phyloP scores from a whole-genome alignment of 2,888 invertebrate genomes.

The Lottia scabra region DNA sequence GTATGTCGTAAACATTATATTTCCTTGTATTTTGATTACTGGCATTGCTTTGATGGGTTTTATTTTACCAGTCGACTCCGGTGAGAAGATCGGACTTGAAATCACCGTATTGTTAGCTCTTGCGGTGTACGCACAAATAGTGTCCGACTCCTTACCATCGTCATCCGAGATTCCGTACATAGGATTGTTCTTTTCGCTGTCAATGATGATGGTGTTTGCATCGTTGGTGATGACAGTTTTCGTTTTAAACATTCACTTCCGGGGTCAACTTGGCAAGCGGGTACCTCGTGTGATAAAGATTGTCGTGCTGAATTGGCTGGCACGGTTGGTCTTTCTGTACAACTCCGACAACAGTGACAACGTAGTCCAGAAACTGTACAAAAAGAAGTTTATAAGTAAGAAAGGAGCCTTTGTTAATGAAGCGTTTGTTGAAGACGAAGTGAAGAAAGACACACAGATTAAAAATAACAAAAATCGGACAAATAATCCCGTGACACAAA shows the following conservation, averaged over 20 bases:
- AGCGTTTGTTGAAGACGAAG: no score
- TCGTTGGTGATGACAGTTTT: background rate
- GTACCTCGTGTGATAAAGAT: conserved; percentile 9
- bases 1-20: conserved; percentile 39
- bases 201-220: background rate
- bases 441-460: no score
- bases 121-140: conserved; percentile 41
- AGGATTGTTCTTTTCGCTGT: background rate
- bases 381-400: no score
- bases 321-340: no score
- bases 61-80: conserved; percentile 3
- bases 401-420: no score
- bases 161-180: no score
- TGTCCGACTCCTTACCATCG: conserved; percentile 8
- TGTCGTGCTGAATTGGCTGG: no score
- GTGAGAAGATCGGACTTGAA: no score
- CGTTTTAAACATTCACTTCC: background rate
- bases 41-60: conserved; percentile 33
- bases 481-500: no score
- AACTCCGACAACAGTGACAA: no score
- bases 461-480: no score
- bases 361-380: no score
- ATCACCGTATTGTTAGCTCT: conserved; percentile 16
- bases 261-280: background rate
- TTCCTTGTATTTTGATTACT: conserved; percentile 40